A percentile compares a stretch with the other conserved stretches of the same genome.
Conservation (phyloP, 1,140 invertebrate genomes). For the Colletes gigas region DNA sequence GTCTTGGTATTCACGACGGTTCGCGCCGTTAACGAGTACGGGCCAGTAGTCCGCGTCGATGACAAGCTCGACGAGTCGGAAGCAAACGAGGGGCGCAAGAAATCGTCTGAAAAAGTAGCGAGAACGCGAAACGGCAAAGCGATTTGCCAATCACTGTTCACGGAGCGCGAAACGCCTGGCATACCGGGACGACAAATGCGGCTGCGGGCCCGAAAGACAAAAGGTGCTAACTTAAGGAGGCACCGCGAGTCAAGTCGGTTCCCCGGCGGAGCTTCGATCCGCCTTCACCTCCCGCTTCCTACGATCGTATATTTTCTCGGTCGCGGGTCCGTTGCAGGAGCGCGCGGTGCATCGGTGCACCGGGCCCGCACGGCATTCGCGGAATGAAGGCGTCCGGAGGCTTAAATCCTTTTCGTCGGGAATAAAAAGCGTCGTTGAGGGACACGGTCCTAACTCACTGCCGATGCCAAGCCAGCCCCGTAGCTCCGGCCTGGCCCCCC, state of each 20-base stretch:
- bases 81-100: not conserved
- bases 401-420: constrained; percentile 5
- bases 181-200: constrained; percentile 57
- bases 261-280: not conserved
- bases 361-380: constrained; percentile 24
- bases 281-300: not conserved
- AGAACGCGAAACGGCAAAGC: constrained; percentile 21
- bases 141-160: constrained; percentile 58
- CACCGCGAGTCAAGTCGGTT: not conserved
- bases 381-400: constrained; percentile 26
- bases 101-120: not conserved
- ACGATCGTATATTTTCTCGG: constrained; percentile 20
- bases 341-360: not conserved
- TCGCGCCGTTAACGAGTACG: too few species aligned
- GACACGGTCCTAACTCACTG: constrained; percentile 28
- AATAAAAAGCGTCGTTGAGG: constrained; percentile 28
- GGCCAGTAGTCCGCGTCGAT: too few species aligned
- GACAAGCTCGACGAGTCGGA: not conserved
- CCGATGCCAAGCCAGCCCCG: too few species aligned
- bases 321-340: constrained; percentile 1
- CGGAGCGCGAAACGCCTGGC: constrained; percentile 54
- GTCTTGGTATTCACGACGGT: too few species aligned
- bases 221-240: constrained; percentile 60
- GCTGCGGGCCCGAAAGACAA: constrained; percentile 39
- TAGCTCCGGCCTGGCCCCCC: not conserved